Evolutionary conservation across 2,888 invertebrate genomes (phyloP), one percentile per base, ranked within the genome.

Genomic region (Microctonus hyperodae): DNA sequence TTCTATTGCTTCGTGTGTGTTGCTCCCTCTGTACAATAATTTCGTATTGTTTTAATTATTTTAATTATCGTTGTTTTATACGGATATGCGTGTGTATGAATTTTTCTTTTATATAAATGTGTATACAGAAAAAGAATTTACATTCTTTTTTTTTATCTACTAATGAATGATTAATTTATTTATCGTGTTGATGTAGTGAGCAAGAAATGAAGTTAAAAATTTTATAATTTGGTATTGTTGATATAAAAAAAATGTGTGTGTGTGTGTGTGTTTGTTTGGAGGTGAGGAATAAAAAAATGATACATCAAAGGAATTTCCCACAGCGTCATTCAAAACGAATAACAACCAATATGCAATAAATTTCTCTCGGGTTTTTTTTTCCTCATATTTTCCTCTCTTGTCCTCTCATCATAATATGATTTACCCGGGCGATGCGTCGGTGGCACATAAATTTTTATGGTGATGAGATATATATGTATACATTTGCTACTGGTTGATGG

Each of bases 381-480:
- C 7, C n/a, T n/a, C 7, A 5, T 28, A 5, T 28, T 5, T 28
- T 28, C 50, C 64, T 51, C 61, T 64, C 40, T 61, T 64, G 64
- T 51, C 53, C 65, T 35, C 55, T 69, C 67, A 68, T 75, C 81
- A 78, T 83, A 82, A 82, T 81, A 79, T 77, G 81, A 83, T 83
- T 83, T 81, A 82, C 79, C 77, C 73, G 73, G 73, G 76, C 75
- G 78, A 77, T 72, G 72, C 69, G 70, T 78, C 77, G 80, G 78
- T 75, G 75, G 76, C 75, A 76, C 78, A 81, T 81, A 79, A 77
- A 83, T 82, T 83, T 83, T 83, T 82, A 83, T 82, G 82, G 79
- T 83, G 81, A 83, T 83, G 81, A 82, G 80, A 70, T 69, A 68
- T 71, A 63, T 60, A 56, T 76, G 70, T 69, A 65, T 70, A 60